Conservation (phyloP, 30 jellyfish, hydroid and myxozoan genomes). For the Euphysa ruthae region DNA sequence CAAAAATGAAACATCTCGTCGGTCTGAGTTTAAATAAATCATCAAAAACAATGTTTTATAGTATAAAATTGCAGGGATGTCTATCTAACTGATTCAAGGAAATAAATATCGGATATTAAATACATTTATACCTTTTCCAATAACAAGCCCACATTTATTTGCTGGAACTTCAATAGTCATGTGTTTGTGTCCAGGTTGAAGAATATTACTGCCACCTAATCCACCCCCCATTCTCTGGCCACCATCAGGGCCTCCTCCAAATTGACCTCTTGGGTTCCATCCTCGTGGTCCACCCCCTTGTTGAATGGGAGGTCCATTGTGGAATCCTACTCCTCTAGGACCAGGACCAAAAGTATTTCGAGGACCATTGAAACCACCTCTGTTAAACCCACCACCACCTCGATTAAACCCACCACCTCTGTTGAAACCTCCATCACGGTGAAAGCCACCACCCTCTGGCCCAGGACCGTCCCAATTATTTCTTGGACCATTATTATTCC, state of each 20-base stretch:
- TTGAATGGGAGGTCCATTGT: slow-evolving; percentile 65
- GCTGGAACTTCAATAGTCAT: slow-evolving; percentile 62
- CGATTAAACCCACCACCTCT: no score
- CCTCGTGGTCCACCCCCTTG: slow-evolving; percentile 57
- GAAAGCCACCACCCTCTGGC: no score
- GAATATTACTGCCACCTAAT: slow-evolving; percentile 9
- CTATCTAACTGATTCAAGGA: no score
- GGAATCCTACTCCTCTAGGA: slow-evolving; percentile 37
- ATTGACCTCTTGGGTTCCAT: slow-evolving; percentile 4
- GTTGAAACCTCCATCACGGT: no score
- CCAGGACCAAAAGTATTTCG: slow-evolving; percentile 6
- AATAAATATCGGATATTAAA: no score
- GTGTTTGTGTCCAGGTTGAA: slow-evolving; percentile 42
- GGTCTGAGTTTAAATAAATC: no score
- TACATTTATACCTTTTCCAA: slow-evolving; percentile 82
- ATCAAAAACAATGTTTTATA: neutral
- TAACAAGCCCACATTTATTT: slow-evolving; percentile 89
- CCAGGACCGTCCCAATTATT: no score
- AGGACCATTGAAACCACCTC: no score
- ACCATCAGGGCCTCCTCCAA: no score
- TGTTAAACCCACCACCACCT: no score
- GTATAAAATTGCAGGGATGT: neutral
- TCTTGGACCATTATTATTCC: no score
- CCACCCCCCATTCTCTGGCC: slow-evolving; percentile 13
- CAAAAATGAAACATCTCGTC: no score